Conservation (phyloP, 1,140 invertebrate species). For the Phymorhynchus buccinoides region DNA sequence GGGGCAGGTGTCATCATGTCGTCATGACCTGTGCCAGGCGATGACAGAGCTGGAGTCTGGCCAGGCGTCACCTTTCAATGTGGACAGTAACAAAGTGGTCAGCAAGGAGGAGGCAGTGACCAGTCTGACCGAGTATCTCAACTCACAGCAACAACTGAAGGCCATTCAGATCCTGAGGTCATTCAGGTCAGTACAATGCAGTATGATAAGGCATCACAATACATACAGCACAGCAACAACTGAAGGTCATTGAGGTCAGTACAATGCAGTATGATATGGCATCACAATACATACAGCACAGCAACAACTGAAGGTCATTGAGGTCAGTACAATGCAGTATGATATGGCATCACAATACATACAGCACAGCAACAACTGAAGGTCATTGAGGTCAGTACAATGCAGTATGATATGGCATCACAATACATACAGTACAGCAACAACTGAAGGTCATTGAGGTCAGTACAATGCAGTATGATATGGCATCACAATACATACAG, state of each 20-base stretch:
- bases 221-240: no score
- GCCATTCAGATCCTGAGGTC: constrained; percentile 80
- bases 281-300: no score
- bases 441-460: no score
- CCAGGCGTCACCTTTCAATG: constrained; percentile 74
- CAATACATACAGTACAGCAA: no score
- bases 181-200: constrained; percentile 59
- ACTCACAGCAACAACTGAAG: constrained; percentile 79
- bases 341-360: no score
- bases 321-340: neutral
- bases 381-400: constrained; percentile 59
- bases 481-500: no score
- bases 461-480: no score
- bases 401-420: no score
- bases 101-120: constrained; percentile 76
- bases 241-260: neutral
- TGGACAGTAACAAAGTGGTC: constrained; percentile 68
- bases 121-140: constrained; percentile 78
- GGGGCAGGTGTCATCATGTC: constrained; percentile 66
- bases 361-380: neutral
- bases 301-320: no score
- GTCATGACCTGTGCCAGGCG: constrained; percentile 67
- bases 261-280: neutral
- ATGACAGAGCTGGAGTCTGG: constrained; percentile 72
- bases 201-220: no score